Evolutionary conservation across 2,797 vertebrate species (phyloP).

Genomic region (Limosa lapponica): DNA sequence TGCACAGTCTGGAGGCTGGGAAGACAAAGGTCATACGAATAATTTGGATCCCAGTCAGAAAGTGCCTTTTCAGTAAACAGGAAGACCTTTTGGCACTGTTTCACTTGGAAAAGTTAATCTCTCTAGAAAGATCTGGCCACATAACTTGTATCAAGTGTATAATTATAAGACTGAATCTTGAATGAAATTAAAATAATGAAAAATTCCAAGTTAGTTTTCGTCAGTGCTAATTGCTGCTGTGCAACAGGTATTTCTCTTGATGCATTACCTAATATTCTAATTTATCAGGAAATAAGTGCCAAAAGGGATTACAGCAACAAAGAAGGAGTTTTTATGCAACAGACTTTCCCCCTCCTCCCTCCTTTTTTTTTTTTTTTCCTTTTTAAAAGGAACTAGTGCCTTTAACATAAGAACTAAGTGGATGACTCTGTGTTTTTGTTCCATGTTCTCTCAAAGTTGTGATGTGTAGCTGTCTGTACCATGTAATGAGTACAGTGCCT

Average conservation of each 20-base stretch:
- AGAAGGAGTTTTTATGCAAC: background rate
- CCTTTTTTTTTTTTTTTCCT: too few species aligned
- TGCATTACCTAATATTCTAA: constrained; percentile 3
- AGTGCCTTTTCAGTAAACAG: constrained; percentile 49
- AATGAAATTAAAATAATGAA: constrained; percentile 28
- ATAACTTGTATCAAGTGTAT: background rate
- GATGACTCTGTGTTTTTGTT: background rate
- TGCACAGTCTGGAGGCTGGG: background rate
- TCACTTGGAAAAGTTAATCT: constrained; percentile 27
- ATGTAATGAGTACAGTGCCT: background rate
- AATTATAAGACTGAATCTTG: background rate
- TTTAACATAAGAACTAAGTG: background rate
- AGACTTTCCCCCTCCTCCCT: rapidly evolving
- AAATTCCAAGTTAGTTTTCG: constrained; percentile 1
- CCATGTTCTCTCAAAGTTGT: background rate
- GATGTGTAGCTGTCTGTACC: background rate
- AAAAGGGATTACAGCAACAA: background rate
- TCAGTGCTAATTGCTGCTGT: constrained; percentile 18
- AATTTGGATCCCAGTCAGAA: constrained; percentile 28
- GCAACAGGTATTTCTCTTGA: constrained; percentile 31
- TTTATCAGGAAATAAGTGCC: constrained; percentile 33
- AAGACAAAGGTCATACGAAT: constrained; percentile 9
- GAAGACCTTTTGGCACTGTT: constrained; percentile 15
- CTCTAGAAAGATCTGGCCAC: background rate
- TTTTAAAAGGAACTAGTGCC: background rate